Evolutionary conservation across 2,113 vertebrate genomes (phyloP).

Genomic region (Ceyx melanurus): DNA sequence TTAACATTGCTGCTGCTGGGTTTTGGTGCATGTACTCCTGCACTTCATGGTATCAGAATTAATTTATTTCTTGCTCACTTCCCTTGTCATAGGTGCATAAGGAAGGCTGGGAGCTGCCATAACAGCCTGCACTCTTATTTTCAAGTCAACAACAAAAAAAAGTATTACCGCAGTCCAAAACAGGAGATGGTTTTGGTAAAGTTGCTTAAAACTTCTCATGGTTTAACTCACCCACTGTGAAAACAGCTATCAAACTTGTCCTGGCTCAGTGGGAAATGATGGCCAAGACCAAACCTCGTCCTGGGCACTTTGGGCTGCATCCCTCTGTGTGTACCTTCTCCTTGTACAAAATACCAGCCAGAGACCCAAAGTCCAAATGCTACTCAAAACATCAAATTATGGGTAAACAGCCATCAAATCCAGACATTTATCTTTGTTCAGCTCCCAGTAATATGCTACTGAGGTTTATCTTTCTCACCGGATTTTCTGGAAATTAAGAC

Average conservation of each 20-base stretch:
- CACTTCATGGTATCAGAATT: background rate
- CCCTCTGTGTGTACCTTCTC: background rate
- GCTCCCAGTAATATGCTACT: background rate
- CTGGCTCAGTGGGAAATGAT: background rate
- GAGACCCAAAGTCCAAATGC: background rate
- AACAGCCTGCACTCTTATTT: background rate
- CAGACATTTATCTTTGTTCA: background rate
- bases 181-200: background rate
- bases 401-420: conserved; percentile 5
- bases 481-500: conserved; percentile 68
- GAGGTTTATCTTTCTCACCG: conserved; percentile 26
- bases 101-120: background rate
- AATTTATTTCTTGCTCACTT: background rate
- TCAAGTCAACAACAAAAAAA: background rate
- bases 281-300: background rate
- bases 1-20: background rate
- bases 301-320: background rate
- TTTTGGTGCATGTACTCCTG: background rate
- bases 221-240: background rate
- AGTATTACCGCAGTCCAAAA: background rate
- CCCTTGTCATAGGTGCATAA: fast-evolving
- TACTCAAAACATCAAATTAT: background rate
- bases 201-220: background rate
- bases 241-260: background rate
- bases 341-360: background rate